These are phyloP conservation scores for Pangasius mekongensis DNA, from an alignment of 2,797 vertebrate species.

Conservation along the genomic window DNA sequence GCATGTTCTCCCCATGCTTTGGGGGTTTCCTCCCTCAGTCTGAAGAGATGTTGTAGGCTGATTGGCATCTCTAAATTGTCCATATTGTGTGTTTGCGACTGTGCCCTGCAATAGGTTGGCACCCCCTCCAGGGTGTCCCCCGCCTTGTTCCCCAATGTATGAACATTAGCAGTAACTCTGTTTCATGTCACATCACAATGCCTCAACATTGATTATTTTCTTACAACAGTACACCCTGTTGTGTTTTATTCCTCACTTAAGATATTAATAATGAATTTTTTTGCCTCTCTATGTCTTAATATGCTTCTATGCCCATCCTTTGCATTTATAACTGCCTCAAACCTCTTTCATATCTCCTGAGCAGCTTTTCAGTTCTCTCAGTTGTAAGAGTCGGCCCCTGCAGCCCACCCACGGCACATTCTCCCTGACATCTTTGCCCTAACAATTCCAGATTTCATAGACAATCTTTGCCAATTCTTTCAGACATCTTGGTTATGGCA, in stretches of 20 bases:
- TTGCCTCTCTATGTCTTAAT: neutral
- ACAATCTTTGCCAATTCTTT: neutral
- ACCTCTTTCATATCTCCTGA: neutral
- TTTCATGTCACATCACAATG: neutral
- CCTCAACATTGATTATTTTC: neutral
- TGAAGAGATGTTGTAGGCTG: no score
- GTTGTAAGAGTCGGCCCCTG: neutral
- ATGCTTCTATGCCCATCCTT: neutral
- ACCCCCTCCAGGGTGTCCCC: no score
- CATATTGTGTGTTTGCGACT: no score
- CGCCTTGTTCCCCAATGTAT: neutral
- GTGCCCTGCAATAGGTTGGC: no score
- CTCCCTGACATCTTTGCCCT: neutral
- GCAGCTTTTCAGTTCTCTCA: neutral
- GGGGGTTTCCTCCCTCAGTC: no score
- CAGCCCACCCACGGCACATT: neutral
- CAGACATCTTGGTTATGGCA: constrained; percentile 10
- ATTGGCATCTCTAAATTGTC: no score
- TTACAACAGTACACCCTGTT: neutral
- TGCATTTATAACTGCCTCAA: neutral
- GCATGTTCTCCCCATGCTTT: no score
- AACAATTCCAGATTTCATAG: neutral
- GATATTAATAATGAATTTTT: neutral
- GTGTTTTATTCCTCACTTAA: neutral
- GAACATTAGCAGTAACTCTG: neutral